phyloP scores from a whole-genome alignment of 2,113 vertebrate genomes.

The Ailurus styani region DNA sequence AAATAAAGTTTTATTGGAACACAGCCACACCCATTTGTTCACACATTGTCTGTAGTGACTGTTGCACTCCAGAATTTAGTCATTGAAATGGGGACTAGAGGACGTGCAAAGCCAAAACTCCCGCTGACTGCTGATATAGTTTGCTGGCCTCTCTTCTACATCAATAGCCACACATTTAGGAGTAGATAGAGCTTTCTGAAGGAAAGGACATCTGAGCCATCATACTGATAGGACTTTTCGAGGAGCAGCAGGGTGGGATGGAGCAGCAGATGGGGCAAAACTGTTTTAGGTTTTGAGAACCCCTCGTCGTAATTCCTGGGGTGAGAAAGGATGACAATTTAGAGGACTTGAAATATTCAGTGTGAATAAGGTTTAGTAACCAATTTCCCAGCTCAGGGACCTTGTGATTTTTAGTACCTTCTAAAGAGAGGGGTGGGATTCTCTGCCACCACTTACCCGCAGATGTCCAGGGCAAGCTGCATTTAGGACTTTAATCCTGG shows the following conservation, averaged over 20 bases:
- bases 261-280: background rate
- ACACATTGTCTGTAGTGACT: background rate
- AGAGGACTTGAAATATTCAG: background rate
- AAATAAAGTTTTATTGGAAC: background rate
- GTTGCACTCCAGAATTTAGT: background rate
- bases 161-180: background rate
- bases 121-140: background rate
- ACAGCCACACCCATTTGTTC: background rate
- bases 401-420: background rate
- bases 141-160: background rate
- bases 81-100: fast-evolving
- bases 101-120: background rate
- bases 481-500: background rate
- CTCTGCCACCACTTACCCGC: too few species aligned
- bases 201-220: background rate
- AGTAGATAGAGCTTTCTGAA: background rate
- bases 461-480: background rate
- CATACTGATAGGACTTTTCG: background rate
- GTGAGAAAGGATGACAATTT: background rate
- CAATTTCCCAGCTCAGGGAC: background rate
- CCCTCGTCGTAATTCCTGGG: background rate
- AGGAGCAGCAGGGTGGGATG: background rate
- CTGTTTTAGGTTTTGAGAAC: background rate
- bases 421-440: background rate
- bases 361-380: background rate